A percentile compares a stretch with the other conserved stretches of the same genome.
phyloP scores from a whole-genome alignment of 1,140 invertebrate species.

The Drosophila prosaltans region DNA sequence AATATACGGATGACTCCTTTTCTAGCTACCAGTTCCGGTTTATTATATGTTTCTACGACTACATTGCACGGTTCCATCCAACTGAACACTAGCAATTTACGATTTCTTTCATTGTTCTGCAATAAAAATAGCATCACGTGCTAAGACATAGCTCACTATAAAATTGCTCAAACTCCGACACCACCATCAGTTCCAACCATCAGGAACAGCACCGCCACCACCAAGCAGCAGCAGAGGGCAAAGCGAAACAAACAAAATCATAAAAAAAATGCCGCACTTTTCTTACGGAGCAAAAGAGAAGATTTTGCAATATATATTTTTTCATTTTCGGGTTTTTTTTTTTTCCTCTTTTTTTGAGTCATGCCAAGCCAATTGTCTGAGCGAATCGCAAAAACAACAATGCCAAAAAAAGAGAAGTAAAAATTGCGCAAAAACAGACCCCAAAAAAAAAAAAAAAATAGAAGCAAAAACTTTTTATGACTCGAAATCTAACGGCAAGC shows the following conservation, averaged over 20 bases:
- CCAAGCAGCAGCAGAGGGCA: conserved; percentile 16
- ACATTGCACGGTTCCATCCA: conserved; percentile 21
- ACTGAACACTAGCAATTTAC: conserved; percentile 41
- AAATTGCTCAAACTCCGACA: conserved; percentile 37
- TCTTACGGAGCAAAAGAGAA: conserved; percentile 55
- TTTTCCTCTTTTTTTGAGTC: conserved; percentile 52
- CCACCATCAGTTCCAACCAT: conserved; percentile 19
- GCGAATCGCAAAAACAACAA: conserved; percentile 31
- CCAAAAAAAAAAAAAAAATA: conserved; percentile 32
- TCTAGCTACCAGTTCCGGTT: conserved; percentile 46
- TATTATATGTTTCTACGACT: conserved; percentile 65
- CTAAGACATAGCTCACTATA: conserved; percentile 59
- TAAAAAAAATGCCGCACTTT: conserved; percentile 74
- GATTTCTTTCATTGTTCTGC: conserved; percentile 47
- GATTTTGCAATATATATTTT: conserved; percentile 78
- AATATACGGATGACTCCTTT: not conserved
- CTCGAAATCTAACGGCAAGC: conserved; percentile 63
- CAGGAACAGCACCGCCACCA: conserved; percentile 10
- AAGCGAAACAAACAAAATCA: conserved; percentile 57
- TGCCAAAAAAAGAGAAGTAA: conserved; percentile 37
- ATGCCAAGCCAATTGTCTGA: conserved; percentile 68
- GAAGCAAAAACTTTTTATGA: conserved; percentile 57
- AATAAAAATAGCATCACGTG: conserved; percentile 70
- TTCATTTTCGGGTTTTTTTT: not conserved
- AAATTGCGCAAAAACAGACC: conserved; percentile 48